A percentile compares a stretch with the other conserved stretches of the same genome.
These are phyloP conservation scores for Neoarius graeffei DNA, from an alignment of 2,113 vertebrate species.

Conservation along the genomic window DNA sequence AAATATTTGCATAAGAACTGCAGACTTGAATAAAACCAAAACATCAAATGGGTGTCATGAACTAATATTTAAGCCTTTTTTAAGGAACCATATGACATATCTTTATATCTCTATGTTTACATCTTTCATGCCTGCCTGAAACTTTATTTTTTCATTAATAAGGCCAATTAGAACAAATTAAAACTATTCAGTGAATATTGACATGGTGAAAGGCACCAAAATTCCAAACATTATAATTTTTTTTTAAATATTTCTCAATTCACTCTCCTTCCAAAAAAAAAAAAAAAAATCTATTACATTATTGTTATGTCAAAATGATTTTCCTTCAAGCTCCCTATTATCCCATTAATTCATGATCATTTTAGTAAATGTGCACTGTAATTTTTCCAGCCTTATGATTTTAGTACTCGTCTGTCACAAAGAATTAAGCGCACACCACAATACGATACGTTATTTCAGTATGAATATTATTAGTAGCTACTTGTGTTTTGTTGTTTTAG, in stretches of 20 bases:
- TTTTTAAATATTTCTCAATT: neutral
- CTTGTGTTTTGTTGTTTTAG: neutral
- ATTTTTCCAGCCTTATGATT: neutral
- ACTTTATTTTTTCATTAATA: neutral
- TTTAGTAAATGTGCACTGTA: neutral
- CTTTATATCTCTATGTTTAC: neutral
- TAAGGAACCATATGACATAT: neutral
- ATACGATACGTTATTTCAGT: no score
- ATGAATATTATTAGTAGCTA: slow-evolving; percentile 13
- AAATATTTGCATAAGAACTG: neutral
- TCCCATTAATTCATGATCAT: neutral
- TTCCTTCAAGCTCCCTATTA: neutral
- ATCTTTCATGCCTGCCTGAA: neutral
- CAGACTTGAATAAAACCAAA: slow-evolving; percentile 1
- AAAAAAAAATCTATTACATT: no score
- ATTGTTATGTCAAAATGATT: neutral
- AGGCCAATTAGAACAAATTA: neutral
- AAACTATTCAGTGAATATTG: no score
- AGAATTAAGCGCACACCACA: neutral
- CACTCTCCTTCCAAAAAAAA: neutral
- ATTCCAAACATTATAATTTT: neutral
- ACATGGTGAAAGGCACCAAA: neutral
- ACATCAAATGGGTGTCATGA: neutral
- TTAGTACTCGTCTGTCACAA: neutral
- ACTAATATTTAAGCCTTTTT: neutral